Evolutionary conservation across 1,140 invertebrate genomes (phyloP), one percentile per base, ranked within the genome.

Genomic region (Tyrophagus putrescentiae): DNA sequence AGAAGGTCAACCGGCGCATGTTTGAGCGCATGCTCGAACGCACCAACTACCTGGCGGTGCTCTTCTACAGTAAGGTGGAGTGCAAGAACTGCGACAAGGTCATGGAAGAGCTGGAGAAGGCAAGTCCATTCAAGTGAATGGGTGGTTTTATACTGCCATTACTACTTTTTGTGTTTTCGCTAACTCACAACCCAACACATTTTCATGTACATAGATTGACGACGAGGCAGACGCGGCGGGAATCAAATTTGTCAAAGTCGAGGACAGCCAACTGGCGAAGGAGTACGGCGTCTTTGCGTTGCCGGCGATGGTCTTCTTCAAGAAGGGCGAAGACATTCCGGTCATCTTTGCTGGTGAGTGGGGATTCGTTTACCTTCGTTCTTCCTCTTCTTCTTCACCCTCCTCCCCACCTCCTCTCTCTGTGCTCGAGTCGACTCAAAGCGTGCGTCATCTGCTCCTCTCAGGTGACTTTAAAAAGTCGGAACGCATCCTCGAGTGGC

Each of bases 241-340:
- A 67, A 91, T 94, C 81, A 60, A 89, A 3, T 89, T 94, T 73
- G 88, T 93, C 0, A 94, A 94, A 73, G 88, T 93, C 68, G 87
- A 92, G 68, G 90, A 92, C 71, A 76, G 78, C 57, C 84, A 87
- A 42, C 87, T 92, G 75, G 86, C 88, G 29, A 81, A 82, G 69
- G 86, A 91, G 72, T 73, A 67, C 33, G 72, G 68, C 54, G 68
- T 73, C 1, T 71, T 65, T 60, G 69, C 70, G 3, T 63, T 73
- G 4, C 72, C 72, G 3, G 71, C 71, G 34, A 64, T 73, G 9
- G 65, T 73, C 27, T 72, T 73, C 61, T 72, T 90, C 70, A 86
- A 60, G 11, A 65, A 65, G 42, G 56, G 48, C n/a, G 64, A 67
- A 33, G 61, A 63, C 66, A 87, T 93, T 69, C 87, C 89, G 27